Evolutionary conservation across 2,888 invertebrate genomes (phyloP), one percentile per base, ranked within the genome.

Genomic region (Aromia moschata): DNA sequence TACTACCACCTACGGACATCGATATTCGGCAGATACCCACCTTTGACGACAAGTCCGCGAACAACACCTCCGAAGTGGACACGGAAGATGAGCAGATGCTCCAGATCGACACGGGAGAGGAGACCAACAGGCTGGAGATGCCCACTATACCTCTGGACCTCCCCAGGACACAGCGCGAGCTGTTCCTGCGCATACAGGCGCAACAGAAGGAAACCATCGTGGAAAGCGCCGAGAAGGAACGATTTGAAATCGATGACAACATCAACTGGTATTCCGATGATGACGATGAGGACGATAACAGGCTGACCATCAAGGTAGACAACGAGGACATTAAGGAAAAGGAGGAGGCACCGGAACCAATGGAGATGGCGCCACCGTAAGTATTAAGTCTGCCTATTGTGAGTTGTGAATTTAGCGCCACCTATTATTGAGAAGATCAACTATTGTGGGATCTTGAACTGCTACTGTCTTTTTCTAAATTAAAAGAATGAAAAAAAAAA

Each of bases 261-360:
- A 78, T 78, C 56, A 87, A 89, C 79, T 92, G 92, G 89, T 93
- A 92, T 75, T 92, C 92, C 1, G 92, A 91, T 75, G 92, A 92
- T 69, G 91, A 90, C 69, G 89, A 89, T 70, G 91, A 89, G 30
- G 75, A 75, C 43, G 74, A 74, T 18, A 72, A 76, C 55, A 70
- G 76, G 15, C 65, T 80, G 56, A 80, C 77, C 10, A 80, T 80
- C 20, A 77, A 82, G 51, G 83, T 73, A 15, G 81, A 80, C 56
- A 77, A 71, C 46, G 79, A 79, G 4, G 77, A 79, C 12, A 59
- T 20, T 59, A 71, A 59, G 45, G 69, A 58, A 68, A 77, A 64
- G 72, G 75, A 59, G 68, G 75, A 61, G 64, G 75, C 47, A 64
- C 65, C 14, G 72, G 77, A 57, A n/a, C 2, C 11, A 25, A 45